Base-by-base conservation (phyloP, 2,797 vertebrate genomes). In the Parotocinclus haroldoi region DNA sequence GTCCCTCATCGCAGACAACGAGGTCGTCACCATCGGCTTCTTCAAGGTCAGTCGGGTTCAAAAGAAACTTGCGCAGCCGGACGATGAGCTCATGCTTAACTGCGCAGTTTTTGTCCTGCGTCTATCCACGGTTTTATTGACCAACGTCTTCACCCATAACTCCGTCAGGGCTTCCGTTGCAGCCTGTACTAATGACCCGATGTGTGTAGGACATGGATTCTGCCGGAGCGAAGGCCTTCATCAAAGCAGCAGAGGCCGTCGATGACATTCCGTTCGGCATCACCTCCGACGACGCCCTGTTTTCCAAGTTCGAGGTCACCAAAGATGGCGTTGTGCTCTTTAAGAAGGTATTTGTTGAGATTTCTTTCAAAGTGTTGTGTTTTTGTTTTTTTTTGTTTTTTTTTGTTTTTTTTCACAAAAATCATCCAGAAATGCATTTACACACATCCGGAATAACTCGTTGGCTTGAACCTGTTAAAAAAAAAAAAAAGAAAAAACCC, bases 231-330 rank as follows among this genome's bases (percentile, higher is more conserved):
- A 93, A 93, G 82, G 89, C 89, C 62, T 98, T 91, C 61, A 72
- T 96, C 76, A 83, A 88, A 79, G 92, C 94, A 44, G 96, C 96
- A 0, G 96, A 98, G 72, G 75, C 93, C 0, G 79, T 92, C 0
- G 97, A 99, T 59, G 97, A 99, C 51, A 80, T 98, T 81, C 96
- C 96, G 0, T 99, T 98, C 11, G 95, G 90, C 45, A 81, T 93
- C 68, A 89, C 93, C 17, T 91, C 93, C 0, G 90, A 81, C 0
- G 87, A 84, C 0, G 90, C 89, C 0, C 66, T 96, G 61, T 97
- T 90, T 78, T 79, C 92, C 0, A 96, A 95, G 72, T 96, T 91
- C 58, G 89, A 98, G 75, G 85, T 98, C 52, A 79, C 87, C 55
- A 85, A 90, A 75, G 96, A 99, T 1, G 51, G 89, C 0, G 86